Conservation (phyloP, 64 coral and sea anemone species). For the Stylophora pistillata region DNA sequence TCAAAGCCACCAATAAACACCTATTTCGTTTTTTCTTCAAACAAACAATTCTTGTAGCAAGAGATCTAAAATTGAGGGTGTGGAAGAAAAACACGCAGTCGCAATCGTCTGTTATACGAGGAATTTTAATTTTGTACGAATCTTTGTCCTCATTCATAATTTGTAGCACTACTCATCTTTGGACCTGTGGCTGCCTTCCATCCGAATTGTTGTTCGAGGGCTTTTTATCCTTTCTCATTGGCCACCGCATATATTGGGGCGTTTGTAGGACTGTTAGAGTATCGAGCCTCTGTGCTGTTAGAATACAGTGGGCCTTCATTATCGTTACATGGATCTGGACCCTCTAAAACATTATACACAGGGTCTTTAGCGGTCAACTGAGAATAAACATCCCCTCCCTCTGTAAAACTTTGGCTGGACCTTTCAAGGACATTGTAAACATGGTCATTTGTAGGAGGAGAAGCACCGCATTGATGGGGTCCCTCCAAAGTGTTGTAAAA, state of each 20-base stretch:
- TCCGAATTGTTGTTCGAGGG: background rate
- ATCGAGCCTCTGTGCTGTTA: background rate
- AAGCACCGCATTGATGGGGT: background rate
- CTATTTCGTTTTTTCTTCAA: too few species aligned
- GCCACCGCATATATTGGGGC: background rate
- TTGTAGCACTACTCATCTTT: too few species aligned
- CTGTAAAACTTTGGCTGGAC: background rate
- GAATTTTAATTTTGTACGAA: too few species aligned
- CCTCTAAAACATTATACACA: slow-evolving; percentile 29
- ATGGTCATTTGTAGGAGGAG: background rate
- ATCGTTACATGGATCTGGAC: background rate
- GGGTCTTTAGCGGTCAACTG: background rate
- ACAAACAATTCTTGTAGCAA: too few species aligned
- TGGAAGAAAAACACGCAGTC: too few species aligned
- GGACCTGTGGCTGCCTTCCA: background rate
- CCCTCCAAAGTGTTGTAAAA: slow-evolving; percentile 24
- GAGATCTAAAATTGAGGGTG: too few species aligned
- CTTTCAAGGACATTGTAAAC: slow-evolving; percentile 12
- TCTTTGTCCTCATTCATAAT: too few species aligned
- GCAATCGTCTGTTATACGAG: too few species aligned
- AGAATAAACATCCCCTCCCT: background rate
- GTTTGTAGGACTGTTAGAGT: background rate
- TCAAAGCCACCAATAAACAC: too few species aligned
- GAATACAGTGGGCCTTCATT: background rate
- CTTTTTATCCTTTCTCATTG: background rate